These are phyloP conservation scores for Erpetoichthys calabaricus DNA, from an alignment of 2,797 vertebrate genomes.

Conservation along the genomic window DNA sequence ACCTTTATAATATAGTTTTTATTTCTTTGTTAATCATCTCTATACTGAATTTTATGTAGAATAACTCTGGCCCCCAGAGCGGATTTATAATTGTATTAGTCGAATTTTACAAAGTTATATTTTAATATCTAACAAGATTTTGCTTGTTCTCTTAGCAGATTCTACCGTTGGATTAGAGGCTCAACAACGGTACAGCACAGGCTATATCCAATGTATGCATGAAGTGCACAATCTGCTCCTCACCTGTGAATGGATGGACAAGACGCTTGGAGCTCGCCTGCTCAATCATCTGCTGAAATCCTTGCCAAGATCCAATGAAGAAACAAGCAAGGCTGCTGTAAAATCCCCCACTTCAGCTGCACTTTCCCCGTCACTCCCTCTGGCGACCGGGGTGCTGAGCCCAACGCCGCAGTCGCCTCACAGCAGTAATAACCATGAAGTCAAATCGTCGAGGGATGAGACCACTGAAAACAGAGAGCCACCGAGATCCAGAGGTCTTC, in stretches of 20 bases:
- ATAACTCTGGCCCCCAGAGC: too few species aligned
- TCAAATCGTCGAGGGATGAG: conserved; percentile 12
- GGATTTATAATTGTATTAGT: too few species aligned
- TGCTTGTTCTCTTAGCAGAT: conserved; percentile 30
- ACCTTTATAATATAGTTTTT: too few species aligned
- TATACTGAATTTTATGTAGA: too few species aligned
- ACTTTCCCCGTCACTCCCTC: conserved; percentile 15
- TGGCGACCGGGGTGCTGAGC: conserved; percentile 10
- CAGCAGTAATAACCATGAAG: neutral
- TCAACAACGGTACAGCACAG: conserved; percentile 73
- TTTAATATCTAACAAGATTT: too few species aligned
- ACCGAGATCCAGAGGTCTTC: conserved; percentile 10
- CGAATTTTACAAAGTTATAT: too few species aligned
- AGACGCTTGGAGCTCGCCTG: conserved; percentile 64
- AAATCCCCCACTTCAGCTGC: conserved; percentile 18
- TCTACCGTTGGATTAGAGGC: conserved; percentile 52
- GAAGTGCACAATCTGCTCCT: conserved; percentile 78
- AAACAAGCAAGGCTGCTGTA: conserved; percentile 21
- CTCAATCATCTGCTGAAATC: conserved; percentile 73
- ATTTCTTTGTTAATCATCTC: too few species aligned
- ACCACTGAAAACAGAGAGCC: conserved; percentile 16
- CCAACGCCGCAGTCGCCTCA: conserved; percentile 9
- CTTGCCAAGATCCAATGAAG: conserved; percentile 49
- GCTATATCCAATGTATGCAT: conserved; percentile 83
- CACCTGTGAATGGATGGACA: conserved; percentile 82